Evolutionary conservation across 2,888 invertebrate genomes (phyloP).

Genomic region (Pogonocherus hispidulus): DNA sequence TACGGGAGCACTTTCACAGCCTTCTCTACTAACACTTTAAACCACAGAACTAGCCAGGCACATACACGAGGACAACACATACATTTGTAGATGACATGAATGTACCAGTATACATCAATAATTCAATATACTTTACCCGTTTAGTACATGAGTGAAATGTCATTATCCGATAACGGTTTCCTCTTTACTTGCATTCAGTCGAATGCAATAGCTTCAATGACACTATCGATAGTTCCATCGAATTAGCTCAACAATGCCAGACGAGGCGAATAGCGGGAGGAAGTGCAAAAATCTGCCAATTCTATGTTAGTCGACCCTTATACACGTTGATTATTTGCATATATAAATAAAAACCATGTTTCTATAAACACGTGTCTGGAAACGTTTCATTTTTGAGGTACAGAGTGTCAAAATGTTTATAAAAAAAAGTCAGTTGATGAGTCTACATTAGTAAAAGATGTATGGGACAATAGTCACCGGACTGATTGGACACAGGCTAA

Average conservation of each 20-base stretch:
- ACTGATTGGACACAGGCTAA: too few species aligned
- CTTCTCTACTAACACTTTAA: neutral
- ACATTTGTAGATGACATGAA: constrained; percentile 12
- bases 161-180: constrained; percentile 18
- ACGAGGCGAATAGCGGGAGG: too few species aligned
- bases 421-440: too few species aligned
- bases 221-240: constrained; percentile 10
- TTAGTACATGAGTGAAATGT: constrained; percentile 17
- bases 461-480: too few species aligned
- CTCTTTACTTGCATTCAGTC: constrained; percentile 8
- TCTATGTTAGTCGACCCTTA: too few species aligned
- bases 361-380: too few species aligned
- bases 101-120: constrained; percentile 14
- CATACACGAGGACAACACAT: neutral
- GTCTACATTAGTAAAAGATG: too few species aligned
- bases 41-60: neutral
- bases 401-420: too few species aligned
- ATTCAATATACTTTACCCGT: constrained; percentile 17
- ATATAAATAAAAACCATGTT: too few species aligned
- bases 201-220: constrained; percentile 4
- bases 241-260: constrained; percentile 4
- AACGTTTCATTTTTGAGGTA: too few species aligned
- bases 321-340: too few species aligned
- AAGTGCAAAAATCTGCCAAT: too few species aligned
- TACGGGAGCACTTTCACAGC: neutral